These are phyloP conservation scores for Spilarctia lutea DNA, from an alignment of 2,888 invertebrate species.

Conservation along the genomic window DNA sequence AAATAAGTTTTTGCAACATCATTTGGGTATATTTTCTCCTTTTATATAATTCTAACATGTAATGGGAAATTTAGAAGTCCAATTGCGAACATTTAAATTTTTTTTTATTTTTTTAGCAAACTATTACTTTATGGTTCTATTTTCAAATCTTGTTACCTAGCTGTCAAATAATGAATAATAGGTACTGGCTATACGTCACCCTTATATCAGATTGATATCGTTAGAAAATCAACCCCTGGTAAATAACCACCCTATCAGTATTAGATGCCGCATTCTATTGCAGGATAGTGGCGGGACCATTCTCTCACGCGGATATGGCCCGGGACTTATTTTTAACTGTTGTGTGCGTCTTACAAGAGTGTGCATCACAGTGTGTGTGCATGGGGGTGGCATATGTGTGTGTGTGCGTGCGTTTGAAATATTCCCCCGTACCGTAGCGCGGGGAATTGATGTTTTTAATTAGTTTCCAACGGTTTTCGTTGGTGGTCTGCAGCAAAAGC, in stretches of 20 bases:
- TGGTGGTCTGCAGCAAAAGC: slow-evolving; percentile 70
- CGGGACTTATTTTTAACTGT: slow-evolving; percentile 82
- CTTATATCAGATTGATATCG: slow-evolving; percentile 20
- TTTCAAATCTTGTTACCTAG: neutral
- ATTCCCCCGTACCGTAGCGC: slow-evolving; percentile 78
- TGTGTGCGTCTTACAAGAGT: slow-evolving; percentile 75
- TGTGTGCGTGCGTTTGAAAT: slow-evolving; percentile 83
- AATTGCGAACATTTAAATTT: neutral
- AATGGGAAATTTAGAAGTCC: neutral
- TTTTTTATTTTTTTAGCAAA: neutral
- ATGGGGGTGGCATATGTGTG: slow-evolving; percentile 52
- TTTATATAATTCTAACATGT: neutral
- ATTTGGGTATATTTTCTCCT: neutral
- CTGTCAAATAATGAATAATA: neutral
- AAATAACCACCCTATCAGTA: slow-evolving; percentile 47
- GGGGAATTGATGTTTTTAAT: slow-evolving; percentile 86
- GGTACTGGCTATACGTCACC: neutral
- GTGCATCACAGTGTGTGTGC: slow-evolving; percentile 64
- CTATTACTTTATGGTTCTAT: neutral
- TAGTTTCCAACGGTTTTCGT: slow-evolving; percentile 84
- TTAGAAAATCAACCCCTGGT: slow-evolving; percentile 41
- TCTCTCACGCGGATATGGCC: slow-evolving; percentile 81
- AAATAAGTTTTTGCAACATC: neutral
- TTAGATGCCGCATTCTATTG: slow-evolving; percentile 58
- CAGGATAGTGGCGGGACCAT: slow-evolving; percentile 63